These are phyloP conservation scores for Tupaia chinensis DNA, from an alignment of 2,113 vertebrate species.

Conservation along the genomic window DNA sequence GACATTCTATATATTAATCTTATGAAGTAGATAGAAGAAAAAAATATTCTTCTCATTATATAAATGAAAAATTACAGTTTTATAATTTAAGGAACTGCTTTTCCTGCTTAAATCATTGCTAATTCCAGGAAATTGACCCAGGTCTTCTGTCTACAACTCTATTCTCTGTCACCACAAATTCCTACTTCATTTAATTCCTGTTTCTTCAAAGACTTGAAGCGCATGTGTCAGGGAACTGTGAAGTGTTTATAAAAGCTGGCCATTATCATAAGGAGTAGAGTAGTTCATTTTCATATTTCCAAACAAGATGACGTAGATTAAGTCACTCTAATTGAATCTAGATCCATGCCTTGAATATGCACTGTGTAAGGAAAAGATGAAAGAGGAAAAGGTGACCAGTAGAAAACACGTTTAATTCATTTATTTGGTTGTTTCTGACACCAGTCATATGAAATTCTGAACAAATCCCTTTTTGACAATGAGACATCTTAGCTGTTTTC, in stretches of 20 bases:
- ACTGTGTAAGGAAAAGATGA: background rate
- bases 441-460: background rate
- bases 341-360: background rate
- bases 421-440: constrained; percentile 27
- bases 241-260: background rate
- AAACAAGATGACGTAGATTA: background rate
- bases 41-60: background rate
- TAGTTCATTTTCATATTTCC: background rate
- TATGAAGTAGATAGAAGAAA: background rate
- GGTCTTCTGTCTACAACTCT: background rate
- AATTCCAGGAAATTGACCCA: background rate
- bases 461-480: constrained; percentile 24
- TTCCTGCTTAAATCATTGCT: background rate
- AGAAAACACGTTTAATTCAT: background rate
- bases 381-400: background rate
- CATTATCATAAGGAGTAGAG: too few species aligned
- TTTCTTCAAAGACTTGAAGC: constrained; percentile 3
- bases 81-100: background rate
- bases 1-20: background rate
- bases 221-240: background rate
- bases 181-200: background rate
- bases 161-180: background rate
- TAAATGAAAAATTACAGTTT: background rate
- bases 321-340: background rate
- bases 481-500: constrained; percentile 38